Base-by-base conservation (phyloP, 1,140 invertebrate species). In the Theocolax elegans region DNA sequence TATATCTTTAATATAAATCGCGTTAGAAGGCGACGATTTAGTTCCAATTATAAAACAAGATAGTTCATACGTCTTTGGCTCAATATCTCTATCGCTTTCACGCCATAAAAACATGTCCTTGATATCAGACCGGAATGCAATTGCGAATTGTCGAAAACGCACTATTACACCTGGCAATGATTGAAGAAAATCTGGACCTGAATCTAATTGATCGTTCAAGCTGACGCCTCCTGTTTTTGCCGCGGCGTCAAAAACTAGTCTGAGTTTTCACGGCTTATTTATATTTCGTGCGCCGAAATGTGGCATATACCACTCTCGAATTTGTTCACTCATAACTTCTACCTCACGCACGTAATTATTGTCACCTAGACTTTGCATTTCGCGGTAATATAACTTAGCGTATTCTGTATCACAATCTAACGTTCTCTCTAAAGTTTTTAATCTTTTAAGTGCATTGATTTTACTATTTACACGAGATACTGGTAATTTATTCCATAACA, bases 1-100 rank as follows among this genome's bases (percentile, higher is more conserved):
- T 13, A 25, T 7, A 29, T 49, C 23, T 40, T 60, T 69, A 13
- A 42, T 13, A 10, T 65, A 74, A n/a, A 78, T 62, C 1, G 80
- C 81, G 6, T 69, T 56, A 49, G 70, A 77, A 6, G 79, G 79
- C 1, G 80, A 81, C 17, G 75, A 79, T 1, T 56, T 58, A 0
- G 81, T 77, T 0, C 80, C 81, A 56, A 85, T 83, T 9, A 80
- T 78, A 66, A 82, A 73, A 0, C 74, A 76, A 0, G 71, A 74
- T 78, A 85, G 80, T 1, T 25, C 42, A 29, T 78, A 80, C 8
- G 64, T 62, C 0, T 67, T 71, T 27, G 49, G 49, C 53, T 62
- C 12, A 31, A 17, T 3, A 19, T 42, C 0, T 38, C 68, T 10
- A n/a, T 53, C 44, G 7, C 53, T 35, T 12, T 21, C 40, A 1